Evolutionary conservation across 2,888 invertebrate species (phyloP), one percentile per base, ranked within the genome.

Genomic region (Galerucella nymphaeae): DNA sequence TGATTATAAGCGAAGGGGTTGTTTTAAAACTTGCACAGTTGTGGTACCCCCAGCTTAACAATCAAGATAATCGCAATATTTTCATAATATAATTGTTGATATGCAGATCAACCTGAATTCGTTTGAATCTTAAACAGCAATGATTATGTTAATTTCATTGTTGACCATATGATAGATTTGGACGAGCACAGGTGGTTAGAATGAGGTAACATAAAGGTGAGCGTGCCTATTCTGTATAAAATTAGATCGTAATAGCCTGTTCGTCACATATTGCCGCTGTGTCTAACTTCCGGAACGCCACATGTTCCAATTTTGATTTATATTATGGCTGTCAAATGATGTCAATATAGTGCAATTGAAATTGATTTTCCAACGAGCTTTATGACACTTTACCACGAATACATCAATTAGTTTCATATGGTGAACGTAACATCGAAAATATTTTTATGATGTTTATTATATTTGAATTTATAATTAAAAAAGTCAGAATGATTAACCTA

Each of bases 151-250:
- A 75, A 76, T 75, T 76, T 75, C 38, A 70, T 72, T 75, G 74
- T 68, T 71, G 71, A 72, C 78, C 78, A 77, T 80, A 78, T 79
- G 78, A 80, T 78, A 80, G 78, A 78, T 79, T 77, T 75, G 61
- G 68, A 75, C 67, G 74, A 75, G 78, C 80, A 79, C 79, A 80
- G 80, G 80, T 80, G 80, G 71, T 75, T 75, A 42, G 74, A 75
- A 71, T 69, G 75, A 76, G 73, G 77, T 75, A 74, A 58, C 64
- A 65, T 61, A 70, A 65, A 72, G 72, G 72, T 74, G 71, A 76
- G 73, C 75, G 75, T 75, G 77, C 74, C 68, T 74, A 75, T 75
- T 77, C 70, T 75, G 78, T 79, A 81, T 81, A 80, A 79, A 76
- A 79, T 76, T 79, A 77, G 76, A 75, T 75, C 75, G 70, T 79